Conservation (phyloP, 2,888 invertebrate species). For the Aphidius colemani region DNA sequence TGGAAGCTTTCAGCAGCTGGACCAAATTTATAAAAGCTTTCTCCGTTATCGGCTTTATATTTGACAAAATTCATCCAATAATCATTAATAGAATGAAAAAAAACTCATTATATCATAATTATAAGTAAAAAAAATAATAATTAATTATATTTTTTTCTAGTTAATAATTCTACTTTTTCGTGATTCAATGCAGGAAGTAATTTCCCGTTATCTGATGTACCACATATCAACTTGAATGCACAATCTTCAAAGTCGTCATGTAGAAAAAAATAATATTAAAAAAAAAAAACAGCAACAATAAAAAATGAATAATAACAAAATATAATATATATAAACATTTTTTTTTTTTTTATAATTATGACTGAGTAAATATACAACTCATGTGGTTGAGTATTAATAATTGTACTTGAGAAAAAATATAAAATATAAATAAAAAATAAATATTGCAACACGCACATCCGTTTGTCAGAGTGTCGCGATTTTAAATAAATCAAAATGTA, state of each 20-base stretch:
- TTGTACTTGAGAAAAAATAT: no score
- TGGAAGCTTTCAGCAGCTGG: slow-evolving; percentile 53
- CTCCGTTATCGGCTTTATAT: slow-evolving; percentile 50
- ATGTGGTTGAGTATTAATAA: slow-evolving; percentile 9
- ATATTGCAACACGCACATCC: slow-evolving; percentile 27
- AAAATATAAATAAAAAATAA: background rate
- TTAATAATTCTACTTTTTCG: background rate
- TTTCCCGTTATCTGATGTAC: slow-evolving; percentile 4
- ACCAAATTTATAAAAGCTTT: slow-evolving; percentile 43
- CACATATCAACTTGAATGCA: slow-evolving; percentile 10
- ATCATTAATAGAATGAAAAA: background rate
- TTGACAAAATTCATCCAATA: background rate
- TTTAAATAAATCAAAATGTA: no score
- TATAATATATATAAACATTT: background rate
- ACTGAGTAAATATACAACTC: slow-evolving; percentile 19
- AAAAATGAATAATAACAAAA: slow-evolving; percentile 1
- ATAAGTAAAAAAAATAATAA: background rate
- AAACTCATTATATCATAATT: background rate
- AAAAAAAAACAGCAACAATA: no score
- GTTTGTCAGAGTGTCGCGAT: slow-evolving; percentile 14
- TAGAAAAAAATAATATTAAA: no score
- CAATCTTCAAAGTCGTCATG: background rate
- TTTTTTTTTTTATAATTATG: no score
- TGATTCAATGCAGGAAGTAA: background rate
- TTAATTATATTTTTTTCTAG: background rate